Base-by-base conservation (phyloP, 1,140 invertebrate species). In the Aphidius ervi region DNA sequence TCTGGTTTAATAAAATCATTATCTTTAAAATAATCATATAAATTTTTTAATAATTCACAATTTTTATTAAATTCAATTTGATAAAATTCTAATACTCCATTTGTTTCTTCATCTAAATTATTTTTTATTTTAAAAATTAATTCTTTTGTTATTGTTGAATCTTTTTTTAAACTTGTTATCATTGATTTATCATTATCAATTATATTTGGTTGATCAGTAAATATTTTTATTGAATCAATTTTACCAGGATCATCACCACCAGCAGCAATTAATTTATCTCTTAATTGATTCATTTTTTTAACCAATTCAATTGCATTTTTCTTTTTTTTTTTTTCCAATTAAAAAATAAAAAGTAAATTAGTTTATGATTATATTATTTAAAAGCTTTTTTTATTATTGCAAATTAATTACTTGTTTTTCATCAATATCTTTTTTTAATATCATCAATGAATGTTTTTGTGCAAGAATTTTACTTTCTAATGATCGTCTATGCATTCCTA, bases 221-320 rank as follows among this genome's bases (percentile, higher is more conserved):
- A 10, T 6, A 59, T 37, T 43, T 62, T 61, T 39, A 63, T 58
- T 31, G 10, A 63, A 4, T 77, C 72, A 4, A 69, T 20, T 42
- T 65, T 68, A 2, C 73, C 73, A 0, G 74, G 71, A 63, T 76
- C 74, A 46, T 69, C 74, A 1, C 49, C 63, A 4, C 74, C 74
- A 9, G 3, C 49, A 0, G 59, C 55, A 6, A 77, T 63, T 39
- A 77, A 53, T 45, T 72, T 74, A 4, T 76, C 68, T 0, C 73
- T 67, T 5, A 75, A 49, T n/a, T 67, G 66, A 2, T 50, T 54
- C 39, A 76, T 62, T 8, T 75, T 70, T 8, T 68, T 63, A 57
- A 68, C 70, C 7, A 71, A 16, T 4, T 65, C 53, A 23, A 46
- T 23, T 23, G 56, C 63, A 56, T 40, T 56, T 63, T 62, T 60